phyloP scores from a whole-genome alignment of 1,140 invertebrate genomes.

The Carcinoscorpius rotundicauda region DNA sequence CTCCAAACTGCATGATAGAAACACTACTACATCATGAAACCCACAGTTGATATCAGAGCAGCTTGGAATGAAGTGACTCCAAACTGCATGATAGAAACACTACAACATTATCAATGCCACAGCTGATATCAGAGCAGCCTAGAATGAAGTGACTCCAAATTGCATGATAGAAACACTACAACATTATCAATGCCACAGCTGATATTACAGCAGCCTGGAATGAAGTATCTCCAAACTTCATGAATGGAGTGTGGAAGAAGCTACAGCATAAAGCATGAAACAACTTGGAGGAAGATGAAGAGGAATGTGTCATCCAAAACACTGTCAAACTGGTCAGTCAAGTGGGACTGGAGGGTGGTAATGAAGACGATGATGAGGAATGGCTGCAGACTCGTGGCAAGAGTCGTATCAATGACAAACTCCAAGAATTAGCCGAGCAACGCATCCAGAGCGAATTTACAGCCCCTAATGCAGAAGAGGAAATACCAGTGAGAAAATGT shows the following conservation, averaged over 20 bases:
- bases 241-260: constrained; percentile 4
- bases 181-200: constrained; percentile 2
- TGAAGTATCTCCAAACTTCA: neutral
- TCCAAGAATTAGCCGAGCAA: neutral
- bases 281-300: neutral
- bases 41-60: too few species aligned
- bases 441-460: neutral
- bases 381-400: neutral
- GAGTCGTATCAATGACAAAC: neutral
- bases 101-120: neutral
- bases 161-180: constrained; percentile 17
- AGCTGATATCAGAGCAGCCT: constrained; percentile 2
- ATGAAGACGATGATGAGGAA: neutral
- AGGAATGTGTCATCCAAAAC: neutral
- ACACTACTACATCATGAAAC: too few species aligned
- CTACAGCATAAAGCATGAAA: neutral
- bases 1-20: too few species aligned
- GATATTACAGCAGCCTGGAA: neutral
- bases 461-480: too few species aligned
- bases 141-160: constrained; percentile 41
- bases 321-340: neutral
- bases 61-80: constrained; percentile 32
- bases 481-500: too few species aligned
- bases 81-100: constrained; percentile 35
- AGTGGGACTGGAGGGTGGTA: neutral